A percentile compares a stretch with the other conserved stretches of the same genome.
Evolutionary conservation across 2,113 vertebrate genomes (phyloP).

Genomic region (Meles meles): DNA sequence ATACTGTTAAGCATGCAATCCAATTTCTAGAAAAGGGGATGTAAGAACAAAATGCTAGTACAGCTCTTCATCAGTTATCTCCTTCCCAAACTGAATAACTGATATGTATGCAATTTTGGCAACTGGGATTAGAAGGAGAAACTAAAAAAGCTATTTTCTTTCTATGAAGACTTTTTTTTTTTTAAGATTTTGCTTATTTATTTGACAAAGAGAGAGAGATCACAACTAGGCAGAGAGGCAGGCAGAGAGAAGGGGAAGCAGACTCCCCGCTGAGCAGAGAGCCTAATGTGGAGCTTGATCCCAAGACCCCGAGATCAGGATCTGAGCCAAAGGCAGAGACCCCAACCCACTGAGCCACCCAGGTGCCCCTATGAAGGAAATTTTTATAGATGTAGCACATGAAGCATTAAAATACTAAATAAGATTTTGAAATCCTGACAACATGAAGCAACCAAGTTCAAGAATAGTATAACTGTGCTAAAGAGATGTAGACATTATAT

Average conservation of each 20-base stretch:
- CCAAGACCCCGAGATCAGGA: too few relatives aligned
- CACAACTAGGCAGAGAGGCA: too few relatives aligned
- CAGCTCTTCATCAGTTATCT: background rate
- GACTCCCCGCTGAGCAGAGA: too few relatives aligned
- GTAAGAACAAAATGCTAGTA: background rate
- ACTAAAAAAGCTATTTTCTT: background rate
- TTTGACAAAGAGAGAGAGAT: too few relatives aligned
- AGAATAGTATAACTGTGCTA: background rate
- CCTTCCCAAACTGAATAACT: background rate
- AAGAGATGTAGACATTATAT: background rate
- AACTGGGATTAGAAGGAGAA: background rate
- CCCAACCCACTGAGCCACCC: too few relatives aligned
- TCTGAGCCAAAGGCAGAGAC: too few relatives aligned
- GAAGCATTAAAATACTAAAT: background rate
- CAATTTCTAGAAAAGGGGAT: background rate
- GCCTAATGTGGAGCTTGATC: fast-evolving
- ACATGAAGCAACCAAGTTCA: background rate
- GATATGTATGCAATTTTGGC: background rate
- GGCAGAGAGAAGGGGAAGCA: too few relatives aligned
- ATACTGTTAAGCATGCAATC: background rate
- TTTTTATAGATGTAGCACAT: background rate
- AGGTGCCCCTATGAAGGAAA: background rate
- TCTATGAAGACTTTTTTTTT: background rate
- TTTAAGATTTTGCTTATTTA: too few relatives aligned
- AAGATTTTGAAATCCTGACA: background rate